phyloP scores from a whole-genome alignment of 2,888 invertebrate species.

The Lithophane semibrunnea region DNA sequence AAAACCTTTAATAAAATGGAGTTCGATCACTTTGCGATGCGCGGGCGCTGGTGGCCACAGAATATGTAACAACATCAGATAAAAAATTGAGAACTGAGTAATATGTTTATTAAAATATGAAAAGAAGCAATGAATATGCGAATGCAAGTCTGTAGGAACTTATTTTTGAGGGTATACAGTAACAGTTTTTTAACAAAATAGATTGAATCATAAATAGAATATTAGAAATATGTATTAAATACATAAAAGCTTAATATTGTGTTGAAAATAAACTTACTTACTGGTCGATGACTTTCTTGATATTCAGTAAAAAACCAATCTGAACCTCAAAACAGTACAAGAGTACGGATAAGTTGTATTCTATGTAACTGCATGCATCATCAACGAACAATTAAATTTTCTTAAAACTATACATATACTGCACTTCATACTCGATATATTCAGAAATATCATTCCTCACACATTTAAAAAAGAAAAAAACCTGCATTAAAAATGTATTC shows the following conservation, averaged over 20 bases:
- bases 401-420: constrained; percentile 73
- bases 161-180: too few relatives aligned
- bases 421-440: constrained; percentile 81
- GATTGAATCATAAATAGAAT: too few relatives aligned
- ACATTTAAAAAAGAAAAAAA: constrained; percentile 80
- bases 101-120: background rate
- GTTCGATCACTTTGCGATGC: constrained; percentile 84
- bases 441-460: constrained; percentile 89
- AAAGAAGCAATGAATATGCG: too few relatives aligned
- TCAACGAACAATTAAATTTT: constrained; percentile 1
- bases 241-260: too few relatives aligned
- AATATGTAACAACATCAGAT: constrained; percentile 70
- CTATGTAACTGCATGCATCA: background rate
- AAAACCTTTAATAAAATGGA: constrained; percentile 86
- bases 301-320: too few relatives aligned
- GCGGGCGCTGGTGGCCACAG: constrained; percentile 81
- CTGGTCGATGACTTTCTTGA: too few relatives aligned
- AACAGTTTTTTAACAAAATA: too few relatives aligned
- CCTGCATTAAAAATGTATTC: constrained; percentile 87
- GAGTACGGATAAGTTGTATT: too few relatives aligned
- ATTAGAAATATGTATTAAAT: too few relatives aligned
- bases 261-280: too few relatives aligned
- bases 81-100: background rate
- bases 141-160: too few relatives aligned
- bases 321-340: too few relatives aligned